Conservation (phyloP, 1,140 invertebrate species). For the Cydia strobilella region DNA sequence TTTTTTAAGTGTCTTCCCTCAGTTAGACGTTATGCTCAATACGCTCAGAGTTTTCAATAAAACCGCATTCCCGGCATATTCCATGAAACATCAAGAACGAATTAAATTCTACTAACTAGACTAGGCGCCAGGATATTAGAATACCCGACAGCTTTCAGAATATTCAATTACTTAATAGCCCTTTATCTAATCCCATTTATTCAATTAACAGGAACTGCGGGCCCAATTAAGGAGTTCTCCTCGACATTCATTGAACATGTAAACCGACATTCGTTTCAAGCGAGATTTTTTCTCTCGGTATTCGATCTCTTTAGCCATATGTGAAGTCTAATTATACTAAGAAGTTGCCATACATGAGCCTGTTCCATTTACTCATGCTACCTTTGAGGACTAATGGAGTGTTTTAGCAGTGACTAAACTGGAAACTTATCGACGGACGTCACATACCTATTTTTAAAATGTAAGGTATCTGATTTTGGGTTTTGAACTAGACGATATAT, state of each 20-base stretch:
- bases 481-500: too few species aligned
- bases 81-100: background rate
- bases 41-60: conserved; percentile 14
- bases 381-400: conserved; percentile 7
- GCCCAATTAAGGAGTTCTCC: conserved; percentile 8
- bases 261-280: conserved; percentile 6
- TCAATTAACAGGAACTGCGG: conserved; percentile 27
- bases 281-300: conserved; percentile 13
- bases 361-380: conserved; percentile 11
- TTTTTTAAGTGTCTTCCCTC: background rate
- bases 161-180: conserved; percentile 30
- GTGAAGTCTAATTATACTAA: conserved; percentile 19
- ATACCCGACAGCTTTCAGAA: conserved; percentile 18
- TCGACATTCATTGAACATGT: background rate
- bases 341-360: conserved; percentile 18
- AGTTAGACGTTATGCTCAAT: background rate
- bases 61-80: background rate
- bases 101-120: conserved; percentile 19
- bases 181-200: conserved; percentile 25
- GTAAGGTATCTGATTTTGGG: too few species aligned
- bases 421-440: background rate
- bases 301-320: conserved; percentile 26
- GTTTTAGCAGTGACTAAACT: background rate
- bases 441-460: background rate
- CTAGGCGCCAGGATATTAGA: conserved; percentile 25